These are phyloP conservation scores for Anthopleura xanthogrammica DNA, from an alignment of 92 coral and sea anemone genomes.

Conservation along the genomic window DNA sequence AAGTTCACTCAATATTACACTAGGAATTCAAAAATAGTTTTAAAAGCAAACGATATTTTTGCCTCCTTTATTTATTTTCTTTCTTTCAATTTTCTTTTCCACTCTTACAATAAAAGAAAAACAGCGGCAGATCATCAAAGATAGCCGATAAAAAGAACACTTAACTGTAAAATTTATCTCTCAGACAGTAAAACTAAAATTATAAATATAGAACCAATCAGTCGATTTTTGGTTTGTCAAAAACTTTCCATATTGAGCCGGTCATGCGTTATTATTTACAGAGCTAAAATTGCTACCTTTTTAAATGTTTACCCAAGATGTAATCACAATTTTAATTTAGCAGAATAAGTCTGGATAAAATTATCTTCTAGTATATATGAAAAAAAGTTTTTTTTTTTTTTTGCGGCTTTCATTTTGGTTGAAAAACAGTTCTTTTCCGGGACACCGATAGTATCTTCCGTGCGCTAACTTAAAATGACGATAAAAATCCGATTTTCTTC, in stretches of 20 bases:
- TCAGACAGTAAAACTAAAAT: background rate
- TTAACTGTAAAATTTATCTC: background rate
- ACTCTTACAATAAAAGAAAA: background rate
- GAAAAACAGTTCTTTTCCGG: too few species aligned
- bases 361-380: too few species aligned
- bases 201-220: background rate
- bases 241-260: background rate
- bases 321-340: background rate
- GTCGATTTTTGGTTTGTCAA: background rate
- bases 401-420: too few species aligned
- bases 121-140: background rate
- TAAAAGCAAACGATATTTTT: background rate
- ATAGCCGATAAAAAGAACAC: background rate
- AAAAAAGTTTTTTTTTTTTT: too few species aligned
- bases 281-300: background rate
- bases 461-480: too few species aligned
- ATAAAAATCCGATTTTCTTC: too few species aligned
- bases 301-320: background rate
- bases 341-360: background rate
- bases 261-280: background rate
- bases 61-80: background rate
- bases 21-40: background rate
- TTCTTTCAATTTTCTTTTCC: background rate
- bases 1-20: background rate
- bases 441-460: too few species aligned